Evolutionary conservation across 2,113 vertebrate genomes (phyloP), one percentile per base, ranked within the genome.

Genomic region (Sapayoa aenigma): DNA sequence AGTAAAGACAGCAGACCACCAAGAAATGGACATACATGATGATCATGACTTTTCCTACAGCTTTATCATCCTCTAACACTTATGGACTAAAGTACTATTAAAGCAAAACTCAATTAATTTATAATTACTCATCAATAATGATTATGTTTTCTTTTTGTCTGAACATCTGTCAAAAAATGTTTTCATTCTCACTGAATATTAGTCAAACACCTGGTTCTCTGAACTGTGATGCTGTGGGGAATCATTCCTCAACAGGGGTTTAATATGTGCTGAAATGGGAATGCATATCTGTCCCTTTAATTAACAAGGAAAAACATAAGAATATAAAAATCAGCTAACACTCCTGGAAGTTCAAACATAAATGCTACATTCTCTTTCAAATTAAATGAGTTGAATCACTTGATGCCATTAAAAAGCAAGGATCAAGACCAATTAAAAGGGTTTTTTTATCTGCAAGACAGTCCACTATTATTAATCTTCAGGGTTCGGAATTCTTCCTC

Each of bases 101-200:
- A 75, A 93, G 67, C n/a, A 93, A 90, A 96, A 95, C 62, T 83
- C 85, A 80, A 92, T 94, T 95, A 91, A 93, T 94, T 94, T 86
- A 71, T 77, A 94, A 96, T 92, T 92, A 92, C 15, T 8, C 30
- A 71, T 85, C 75, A 95, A 88, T 95, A 90, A 94, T 67, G 63
- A 71, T 93, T 93, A 82, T 73, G 82, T 79, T 95, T 93, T 80
- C 62, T 79, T 93, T 76, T 92, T n/a, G 88, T 80, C 88, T 80
- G 79, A 96, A 88, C 90, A 95, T 95, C 94, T 96, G 96, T 86
- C 88, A 88, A 3, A 1, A 69, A 86, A 77, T 88, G 50, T 88
- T 92, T 96, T 86, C 37, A 90, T 77, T 72, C 81, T 94, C 75
- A 55, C 59, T 77, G 55, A 88, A 84, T 83, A 71, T 94, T 67